Percentiles rank a stretch among this genome's conserved stretches.
Conservation (phyloP, 2,797 vertebrate species). For the Macropodus opercularis region DNA sequence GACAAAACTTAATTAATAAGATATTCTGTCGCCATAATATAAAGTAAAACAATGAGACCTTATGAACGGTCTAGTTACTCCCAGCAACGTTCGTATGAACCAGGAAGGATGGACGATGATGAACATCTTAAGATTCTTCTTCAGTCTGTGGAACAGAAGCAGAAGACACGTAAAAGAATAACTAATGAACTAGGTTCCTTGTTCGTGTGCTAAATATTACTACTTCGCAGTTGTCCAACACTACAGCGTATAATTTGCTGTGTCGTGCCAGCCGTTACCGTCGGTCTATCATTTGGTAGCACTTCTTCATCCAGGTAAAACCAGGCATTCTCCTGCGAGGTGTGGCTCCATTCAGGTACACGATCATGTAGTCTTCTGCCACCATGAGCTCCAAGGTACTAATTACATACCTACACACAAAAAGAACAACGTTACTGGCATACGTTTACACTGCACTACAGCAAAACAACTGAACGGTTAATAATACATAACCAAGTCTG, state of each 20-base stretch:
- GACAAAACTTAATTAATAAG: too few species aligned
- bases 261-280: conserved; percentile 70
- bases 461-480: background rate
- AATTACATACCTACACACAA: conserved; percentile 90
- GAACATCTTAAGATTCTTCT: conserved; percentile 95
- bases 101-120: conserved; percentile 95
- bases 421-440: background rate
- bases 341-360: conserved; percentile 97
- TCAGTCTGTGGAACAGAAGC: conserved; percentile 78
- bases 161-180: background rate
- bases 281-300: conserved; percentile 98
- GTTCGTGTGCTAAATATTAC: background rate
- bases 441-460: background rate
- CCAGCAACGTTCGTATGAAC: conserved; percentile 94
- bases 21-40: conserved; percentile 6
- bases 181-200: background rate
- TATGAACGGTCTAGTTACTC: conserved; percentile 93
- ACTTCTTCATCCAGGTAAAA: conserved; percentile 96
- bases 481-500: background rate
- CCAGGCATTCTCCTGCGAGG: conserved; percentile 95
- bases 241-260: too few species aligned
- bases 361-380: conserved; percentile 98
- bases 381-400: conserved; percentile 98
- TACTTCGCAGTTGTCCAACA: background rate
- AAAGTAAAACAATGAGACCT: conserved; percentile 72